Evolutionary conservation across 2,888 invertebrate genomes (phyloP).

Genomic region (Cosmorhoe ocellata): DNA sequence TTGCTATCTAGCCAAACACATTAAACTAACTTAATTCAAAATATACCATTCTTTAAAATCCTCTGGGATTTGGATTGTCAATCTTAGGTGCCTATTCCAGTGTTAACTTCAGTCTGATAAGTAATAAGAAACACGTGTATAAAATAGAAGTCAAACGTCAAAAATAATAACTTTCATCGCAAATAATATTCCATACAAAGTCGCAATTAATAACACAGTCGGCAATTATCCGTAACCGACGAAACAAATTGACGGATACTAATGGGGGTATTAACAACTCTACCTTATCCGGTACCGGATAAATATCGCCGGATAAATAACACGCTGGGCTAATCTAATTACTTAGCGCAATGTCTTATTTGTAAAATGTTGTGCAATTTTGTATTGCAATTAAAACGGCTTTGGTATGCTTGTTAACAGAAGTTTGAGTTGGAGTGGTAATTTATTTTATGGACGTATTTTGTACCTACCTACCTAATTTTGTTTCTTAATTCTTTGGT

Average conservation of each 20-base stretch:
- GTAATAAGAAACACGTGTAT: no score
- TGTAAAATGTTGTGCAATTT: constrained; percentile 45
- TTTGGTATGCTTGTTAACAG: constrained; percentile 62
- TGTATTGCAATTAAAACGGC: constrained; percentile 68
- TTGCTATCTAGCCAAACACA: no score
- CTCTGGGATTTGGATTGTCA: no score
- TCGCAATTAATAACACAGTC: constrained; percentile 43
- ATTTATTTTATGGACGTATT: constrained; percentile 44
- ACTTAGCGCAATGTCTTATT: constrained; percentile 79
- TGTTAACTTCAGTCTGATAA: no score
- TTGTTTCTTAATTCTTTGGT: no score
- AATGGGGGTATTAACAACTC: constrained; percentile 55
- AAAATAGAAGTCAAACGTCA: constrained; percentile 23
- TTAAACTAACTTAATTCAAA: no score
- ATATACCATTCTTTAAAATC: no score
- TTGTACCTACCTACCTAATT: background rate
- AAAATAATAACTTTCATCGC: constrained; percentile 10
- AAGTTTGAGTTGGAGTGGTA: constrained; percentile 43
- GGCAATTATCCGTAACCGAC: constrained; percentile 55
- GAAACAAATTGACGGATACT: constrained; percentile 48
- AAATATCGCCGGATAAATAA: constrained; percentile 47
- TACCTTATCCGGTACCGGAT: constrained; percentile 35
- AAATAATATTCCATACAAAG: constrained; percentile 9
- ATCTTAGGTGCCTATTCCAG: no score
- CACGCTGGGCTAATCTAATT: constrained; percentile 76